Evolutionary conservation across 2,797 vertebrate species (phyloP), one percentile per base, ranked within the genome.

Genomic region (Discoglossus pictus): DNA sequence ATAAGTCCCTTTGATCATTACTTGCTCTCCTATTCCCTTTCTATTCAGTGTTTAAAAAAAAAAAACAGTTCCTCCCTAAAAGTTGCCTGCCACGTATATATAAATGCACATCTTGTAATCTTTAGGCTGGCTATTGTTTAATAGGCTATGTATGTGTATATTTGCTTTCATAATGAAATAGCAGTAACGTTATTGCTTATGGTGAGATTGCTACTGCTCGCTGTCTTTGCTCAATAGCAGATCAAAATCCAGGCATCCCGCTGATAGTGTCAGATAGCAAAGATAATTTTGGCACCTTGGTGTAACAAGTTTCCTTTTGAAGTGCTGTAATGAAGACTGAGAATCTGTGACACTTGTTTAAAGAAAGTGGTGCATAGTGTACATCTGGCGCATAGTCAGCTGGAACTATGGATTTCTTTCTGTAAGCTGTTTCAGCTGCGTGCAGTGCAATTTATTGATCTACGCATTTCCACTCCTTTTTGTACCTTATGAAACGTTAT

Each of bases 211-310:
- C 53, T 52, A 27, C 35, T 35, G 23, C 59, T 43, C 8, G 9
- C 59, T 48, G 50, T 10, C 68, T 58, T 18, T 18, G 39, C 68
- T 50, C 60, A 11, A 10, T 55, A 50, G 60, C 43, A 50, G 23
- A 50, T 64, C 43, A 58, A 17, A 52, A 24, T 64, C 44, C 16
- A 59, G 36, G 53, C 39, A 59, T 64, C 61, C 61, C 13, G 53
- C 61, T 64, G 68, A 23, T 71, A 38, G 44, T 64, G 68, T 65
- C 61, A 71, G 36, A 60, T 43, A 36, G 18, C 44, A 43, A 53
- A 71, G 68, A 71, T 65, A 21, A 64, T 64, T 70, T 54, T 64
- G 60, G 68, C 35, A 64, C 60, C 53, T 71, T 46, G 18, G 36
- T 44, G 43, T 51, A 71, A 64, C 36, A 43, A 24, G 17, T 47